These are phyloP conservation scores for Epizoanthus stellaris DNA, from an alignment of 92 coral and sea anemone species.

Conservation along the genomic window DNA sequence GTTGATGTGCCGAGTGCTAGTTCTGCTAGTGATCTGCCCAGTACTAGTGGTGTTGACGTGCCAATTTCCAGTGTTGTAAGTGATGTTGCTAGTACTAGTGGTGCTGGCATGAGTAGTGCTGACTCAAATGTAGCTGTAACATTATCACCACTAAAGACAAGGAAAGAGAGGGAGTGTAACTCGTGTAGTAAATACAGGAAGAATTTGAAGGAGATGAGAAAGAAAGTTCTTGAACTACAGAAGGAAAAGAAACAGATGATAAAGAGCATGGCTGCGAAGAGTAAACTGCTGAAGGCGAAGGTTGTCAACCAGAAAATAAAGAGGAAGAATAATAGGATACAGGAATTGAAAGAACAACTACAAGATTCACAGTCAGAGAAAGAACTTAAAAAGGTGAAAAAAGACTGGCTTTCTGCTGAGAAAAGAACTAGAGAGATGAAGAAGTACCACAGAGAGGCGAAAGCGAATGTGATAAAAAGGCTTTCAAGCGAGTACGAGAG, in stretches of 20 bases:
- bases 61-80: neutral
- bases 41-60: neutral
- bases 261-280: neutral
- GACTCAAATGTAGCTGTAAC: too few species aligned
- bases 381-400: neutral
- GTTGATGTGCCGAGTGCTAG: too few species aligned
- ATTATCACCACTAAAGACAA: too few species aligned
- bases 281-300: neutral
- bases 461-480: neutral
- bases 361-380: neutral
- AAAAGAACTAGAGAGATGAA: neutral
- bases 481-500: neutral
- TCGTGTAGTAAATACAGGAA: neutral
- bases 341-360: neutral
- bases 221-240: neutral
- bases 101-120: neutral
- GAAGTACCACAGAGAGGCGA: neutral
- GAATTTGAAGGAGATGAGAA: neutral
- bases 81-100: neutral
- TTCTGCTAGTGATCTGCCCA: neutral
- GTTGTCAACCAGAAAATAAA: conserved; percentile 3
- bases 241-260: neutral
- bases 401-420: neutral
- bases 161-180: neutral
- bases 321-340: neutral